phyloP scores from a whole-genome alignment of 1,140 invertebrate genomes.

The Aphelinus atriplicis region DNA sequence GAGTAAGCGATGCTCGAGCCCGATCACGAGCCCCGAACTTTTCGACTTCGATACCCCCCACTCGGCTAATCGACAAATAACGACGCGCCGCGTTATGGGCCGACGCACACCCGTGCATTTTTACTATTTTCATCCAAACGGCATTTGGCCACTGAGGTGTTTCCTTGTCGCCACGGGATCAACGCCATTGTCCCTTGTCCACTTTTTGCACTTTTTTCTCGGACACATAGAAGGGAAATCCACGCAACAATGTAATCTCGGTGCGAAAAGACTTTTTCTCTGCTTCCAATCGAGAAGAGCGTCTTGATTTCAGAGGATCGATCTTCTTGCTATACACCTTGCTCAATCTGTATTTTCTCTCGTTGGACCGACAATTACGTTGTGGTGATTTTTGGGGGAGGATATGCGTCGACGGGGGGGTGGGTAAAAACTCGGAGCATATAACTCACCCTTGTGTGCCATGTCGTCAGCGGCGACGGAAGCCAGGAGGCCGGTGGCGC shows the following conservation, averaged over 20 bases:
- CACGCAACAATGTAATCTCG: too few relatives aligned
- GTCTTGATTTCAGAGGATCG: too few relatives aligned
- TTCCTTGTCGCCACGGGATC: neutral
- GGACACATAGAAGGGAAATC: neutral
- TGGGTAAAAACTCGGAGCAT: slow-evolving; percentile 2
- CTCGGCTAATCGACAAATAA: slow-evolving; percentile 13
- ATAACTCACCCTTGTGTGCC: slow-evolving; percentile 70
- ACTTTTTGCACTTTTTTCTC: neutral
- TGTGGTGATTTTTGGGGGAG: too few relatives aligned
- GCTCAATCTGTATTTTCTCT: too few relatives aligned
- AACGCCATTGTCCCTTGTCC: neutral
- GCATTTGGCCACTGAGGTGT: too few relatives aligned
- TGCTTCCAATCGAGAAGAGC: too few relatives aligned
- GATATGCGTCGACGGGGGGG: neutral
- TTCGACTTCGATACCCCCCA: neutral
- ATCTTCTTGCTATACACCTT: too few relatives aligned
- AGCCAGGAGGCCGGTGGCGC: slow-evolving; percentile 67
- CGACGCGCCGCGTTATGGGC: neutral
- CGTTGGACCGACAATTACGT: too few relatives aligned
- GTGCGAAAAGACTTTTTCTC: too few relatives aligned
- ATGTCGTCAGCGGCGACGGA: slow-evolving; percentile 72
- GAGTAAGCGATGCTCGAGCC: neutral
- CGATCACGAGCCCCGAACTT: neutral
- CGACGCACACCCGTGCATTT: too few relatives aligned
- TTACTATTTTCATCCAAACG: too few relatives aligned